Evolutionary conservation across 2,888 invertebrate species (phyloP), one percentile per base, ranked within the genome.

Genomic region (Ochropleura plecta): DNA sequence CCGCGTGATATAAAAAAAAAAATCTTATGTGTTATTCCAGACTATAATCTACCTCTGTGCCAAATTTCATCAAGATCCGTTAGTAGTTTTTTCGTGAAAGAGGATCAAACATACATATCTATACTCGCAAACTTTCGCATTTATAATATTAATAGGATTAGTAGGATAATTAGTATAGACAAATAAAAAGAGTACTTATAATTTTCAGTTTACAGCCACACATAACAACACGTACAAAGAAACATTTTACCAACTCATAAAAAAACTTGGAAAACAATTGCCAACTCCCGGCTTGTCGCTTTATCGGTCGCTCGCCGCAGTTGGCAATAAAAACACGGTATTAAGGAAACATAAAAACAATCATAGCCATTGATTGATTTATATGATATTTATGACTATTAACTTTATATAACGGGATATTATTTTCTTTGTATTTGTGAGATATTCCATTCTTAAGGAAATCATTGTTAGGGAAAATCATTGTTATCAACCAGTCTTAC

Each of bases 281-380:
- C 60, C 12, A 66, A n/a, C 85, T 85, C 85, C 70, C 18, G 44
- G 44, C 3, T 67, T 81, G 70, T 0, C 1, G 3, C 3, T 65
- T 72, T 83, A 81, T 82, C 73, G 69, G 16, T 5, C 9, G 20
- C 49, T 10, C 44, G 9, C 82, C 82, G 59, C 63, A 63, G 44
- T 62, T 0, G 44, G 74, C 75, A 75, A 86, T 87, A 87, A 87
- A 87, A 81, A 48, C 51, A n/a, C 2, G 20, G 70, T 77, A 87
- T 86, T 85, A 83, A 80, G 87, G 86, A 87, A 87, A 86, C 75
- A 83, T 78, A 81, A 79, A 77, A 85, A 79, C 87, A 85, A 87
- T 87, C 88, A 87, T 59, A 87, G 72, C 83, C 81, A 70, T 78
- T 87, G 87, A 87, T 87, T 87, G 87, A 87, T 87, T 87, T 87